Percentiles rank a stretch among this genome's conserved stretches.
These are phyloP conservation scores for Ictalurus furcatus DNA, from an alignment of 2,113 vertebrate species.

Conservation along the genomic window DNA sequence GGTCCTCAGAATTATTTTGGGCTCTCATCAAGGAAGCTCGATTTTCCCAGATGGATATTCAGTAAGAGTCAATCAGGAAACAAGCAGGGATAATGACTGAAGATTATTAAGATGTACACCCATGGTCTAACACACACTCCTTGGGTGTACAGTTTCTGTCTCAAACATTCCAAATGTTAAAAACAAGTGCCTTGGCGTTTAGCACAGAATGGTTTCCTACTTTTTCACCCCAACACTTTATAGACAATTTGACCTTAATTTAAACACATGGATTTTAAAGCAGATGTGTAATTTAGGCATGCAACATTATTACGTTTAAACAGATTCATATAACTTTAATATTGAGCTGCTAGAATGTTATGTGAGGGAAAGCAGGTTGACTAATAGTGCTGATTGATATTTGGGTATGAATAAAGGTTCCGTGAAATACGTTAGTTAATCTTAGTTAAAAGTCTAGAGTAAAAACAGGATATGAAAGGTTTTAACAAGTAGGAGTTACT, in stretches of 20 bases:
- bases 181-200: not conserved
- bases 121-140: constrained; percentile 19
- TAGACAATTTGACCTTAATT: not conserved
- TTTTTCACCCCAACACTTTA: not conserved
- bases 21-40: constrained; percentile 49
- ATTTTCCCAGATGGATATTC: constrained; percentile 47
- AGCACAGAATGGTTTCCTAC: not conserved
- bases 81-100: constrained; percentile 41
- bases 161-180: not conserved
- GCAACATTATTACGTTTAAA: not conserved
- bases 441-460: not conserved
- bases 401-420: not conserved
- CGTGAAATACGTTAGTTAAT: not conserved
- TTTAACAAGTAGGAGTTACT: not conserved
- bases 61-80: constrained; percentile 47
- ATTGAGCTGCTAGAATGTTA: not conserved
- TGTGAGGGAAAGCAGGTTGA: not conserved
- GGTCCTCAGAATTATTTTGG: constrained; percentile 40
- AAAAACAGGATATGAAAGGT: not conserved
- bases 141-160: constrained; percentile 8
- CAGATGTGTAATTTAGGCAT: not conserved
- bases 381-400: not conserved
- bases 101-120: constrained; percentile 49
- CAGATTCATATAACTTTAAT: not conserved
- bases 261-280: not conserved